Percentiles rank a stretch among this genome's conserved stretches.
phyloP scores from a whole-genome alignment of 2,113 vertebrate genomes.

The Choloepus hoffmanni region DNA sequence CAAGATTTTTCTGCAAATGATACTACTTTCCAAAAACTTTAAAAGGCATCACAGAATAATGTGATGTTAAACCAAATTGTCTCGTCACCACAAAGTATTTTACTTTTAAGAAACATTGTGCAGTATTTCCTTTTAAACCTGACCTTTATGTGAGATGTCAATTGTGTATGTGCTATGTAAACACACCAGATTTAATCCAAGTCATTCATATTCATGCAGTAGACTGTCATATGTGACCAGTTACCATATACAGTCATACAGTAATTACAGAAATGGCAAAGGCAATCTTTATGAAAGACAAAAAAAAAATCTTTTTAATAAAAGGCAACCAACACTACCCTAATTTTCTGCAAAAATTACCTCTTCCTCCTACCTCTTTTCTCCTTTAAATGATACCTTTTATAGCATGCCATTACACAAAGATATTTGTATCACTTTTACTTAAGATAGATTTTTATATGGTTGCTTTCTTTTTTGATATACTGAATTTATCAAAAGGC shows the following conservation, averaged over 20 bases:
- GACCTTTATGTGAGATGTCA: constrained; percentile 62
- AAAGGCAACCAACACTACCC: no score
- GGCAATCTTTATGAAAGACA: no score
- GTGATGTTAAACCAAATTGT: no score
- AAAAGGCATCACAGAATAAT: constrained; percentile 68
- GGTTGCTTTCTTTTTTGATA: constrained; percentile 71
- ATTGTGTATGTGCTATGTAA: not conserved
- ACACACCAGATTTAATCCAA: no score
- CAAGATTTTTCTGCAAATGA: constrained; percentile 73
- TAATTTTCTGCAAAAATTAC: no score
- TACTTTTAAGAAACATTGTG: no score
- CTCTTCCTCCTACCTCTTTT: not conserved
- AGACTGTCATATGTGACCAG: no score
- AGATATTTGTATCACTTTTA: not conserved
- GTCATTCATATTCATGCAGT: no score
- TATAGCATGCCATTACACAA: not conserved
- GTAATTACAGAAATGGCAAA: no score
- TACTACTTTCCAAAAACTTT: constrained; percentile 70
- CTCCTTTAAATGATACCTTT: constrained; percentile 33
- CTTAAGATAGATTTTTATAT: constrained; percentile 38
- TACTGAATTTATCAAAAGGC: constrained; percentile 83
- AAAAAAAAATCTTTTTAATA: no score
- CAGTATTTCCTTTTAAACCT: constrained; percentile 48
- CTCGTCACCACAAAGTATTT: no score
- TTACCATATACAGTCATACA: no score